phyloP scores from a whole-genome alignment of 2,113 vertebrate genomes.

The Ariopsis seemanni region DNA sequence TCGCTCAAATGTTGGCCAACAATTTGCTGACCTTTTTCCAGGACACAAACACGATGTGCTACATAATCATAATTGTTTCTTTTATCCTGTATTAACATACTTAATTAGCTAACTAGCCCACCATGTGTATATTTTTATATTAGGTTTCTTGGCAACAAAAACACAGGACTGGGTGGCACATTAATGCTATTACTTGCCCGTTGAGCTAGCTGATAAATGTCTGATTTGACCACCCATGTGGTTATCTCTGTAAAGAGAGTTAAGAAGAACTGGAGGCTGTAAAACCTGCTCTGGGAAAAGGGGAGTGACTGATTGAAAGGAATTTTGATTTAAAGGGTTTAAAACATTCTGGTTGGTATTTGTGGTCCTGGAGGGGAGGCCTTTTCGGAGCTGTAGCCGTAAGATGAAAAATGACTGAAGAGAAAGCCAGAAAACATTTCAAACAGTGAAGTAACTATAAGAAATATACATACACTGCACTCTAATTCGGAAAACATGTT shows the following conservation, averaged over 20 bases:
- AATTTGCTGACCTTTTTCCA: not conserved
- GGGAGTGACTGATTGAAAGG: not conserved
- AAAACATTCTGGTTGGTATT: constrained; percentile 4
- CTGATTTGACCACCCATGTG: not conserved
- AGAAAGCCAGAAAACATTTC: not conserved
- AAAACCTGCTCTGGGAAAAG: not conserved
- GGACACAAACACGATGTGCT: not conserved
- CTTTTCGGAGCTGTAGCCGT: constrained; percentile 5
- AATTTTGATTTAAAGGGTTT: constrained; percentile 1
- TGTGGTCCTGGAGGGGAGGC: not conserved
- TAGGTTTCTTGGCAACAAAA: not conserved
- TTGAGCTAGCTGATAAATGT: not conserved
- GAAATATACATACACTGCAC: not conserved
- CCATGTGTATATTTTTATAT: too few relatives aligned
- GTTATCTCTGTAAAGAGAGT: not conserved
- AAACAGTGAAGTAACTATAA: not conserved
- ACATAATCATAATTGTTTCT: not conserved
- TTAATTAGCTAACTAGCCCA: not conserved
- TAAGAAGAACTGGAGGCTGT: not conserved
- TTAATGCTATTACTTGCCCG: not conserved
- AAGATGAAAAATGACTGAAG: not conserved
- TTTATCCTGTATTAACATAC: not conserved
- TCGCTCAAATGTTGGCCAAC: not conserved
- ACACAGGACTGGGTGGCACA: not conserved
- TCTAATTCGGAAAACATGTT: constrained; percentile 5